Percentiles rank a stretch among this genome's conserved stretches.
Evolutionary conservation across 2,888 invertebrate species (phyloP).

Genomic region (Pediacus dermestoides): DNA sequence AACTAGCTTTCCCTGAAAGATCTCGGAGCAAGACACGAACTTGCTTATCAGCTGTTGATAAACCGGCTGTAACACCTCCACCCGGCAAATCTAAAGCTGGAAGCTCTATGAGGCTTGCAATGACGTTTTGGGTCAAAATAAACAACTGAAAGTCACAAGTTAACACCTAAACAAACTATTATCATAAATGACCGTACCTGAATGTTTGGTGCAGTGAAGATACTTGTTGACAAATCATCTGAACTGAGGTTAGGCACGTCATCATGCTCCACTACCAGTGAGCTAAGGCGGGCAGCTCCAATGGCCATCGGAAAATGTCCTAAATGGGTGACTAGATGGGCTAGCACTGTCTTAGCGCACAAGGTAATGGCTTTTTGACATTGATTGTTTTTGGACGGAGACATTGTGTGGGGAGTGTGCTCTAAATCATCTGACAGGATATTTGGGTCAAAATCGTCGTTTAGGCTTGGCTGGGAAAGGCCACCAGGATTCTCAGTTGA

Average conservation of each 20-base stretch:
- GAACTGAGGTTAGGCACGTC: slow-evolving; percentile 71
- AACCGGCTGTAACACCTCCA: slow-evolving; percentile 70
- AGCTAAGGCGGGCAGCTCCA: slow-evolving; percentile 83
- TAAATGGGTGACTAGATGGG: slow-evolving; percentile 86
- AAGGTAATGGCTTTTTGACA: slow-evolving; percentile 58
- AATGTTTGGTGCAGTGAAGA: slow-evolving; percentile 80
- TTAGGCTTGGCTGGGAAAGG: slow-evolving; percentile 53
- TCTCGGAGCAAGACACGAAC: slow-evolving; percentile 80
- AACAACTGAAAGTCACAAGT: slow-evolving; percentile 63
- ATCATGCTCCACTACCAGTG: slow-evolving; percentile 88
- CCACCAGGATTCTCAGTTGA: slow-evolving; percentile 53
- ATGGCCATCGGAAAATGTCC: slow-evolving; percentile 93
- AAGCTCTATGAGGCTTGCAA: slow-evolving; percentile 86
- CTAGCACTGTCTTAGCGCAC: slow-evolving; percentile 60
- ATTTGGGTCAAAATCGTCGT: slow-evolving; percentile 71
- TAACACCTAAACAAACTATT: slow-evolving; percentile 7
- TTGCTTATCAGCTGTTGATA: slow-evolving; percentile 77
- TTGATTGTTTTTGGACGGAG: slow-evolving; percentile 51
- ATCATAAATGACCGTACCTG: slow-evolving; percentile 50
- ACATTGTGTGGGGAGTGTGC: slow-evolving; percentile 43
- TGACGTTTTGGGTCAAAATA: slow-evolving; percentile 76
- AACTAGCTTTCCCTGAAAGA: slow-evolving; percentile 90
- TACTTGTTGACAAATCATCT: slow-evolving; percentile 75
- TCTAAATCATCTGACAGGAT: slow-evolving; percentile 67
- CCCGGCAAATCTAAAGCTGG: slow-evolving; percentile 79